Evolutionary conservation across 2,888 invertebrate species (phyloP), one percentile per base, ranked within the genome.

Genomic region (Zygothrica quintamaculata): DNA sequence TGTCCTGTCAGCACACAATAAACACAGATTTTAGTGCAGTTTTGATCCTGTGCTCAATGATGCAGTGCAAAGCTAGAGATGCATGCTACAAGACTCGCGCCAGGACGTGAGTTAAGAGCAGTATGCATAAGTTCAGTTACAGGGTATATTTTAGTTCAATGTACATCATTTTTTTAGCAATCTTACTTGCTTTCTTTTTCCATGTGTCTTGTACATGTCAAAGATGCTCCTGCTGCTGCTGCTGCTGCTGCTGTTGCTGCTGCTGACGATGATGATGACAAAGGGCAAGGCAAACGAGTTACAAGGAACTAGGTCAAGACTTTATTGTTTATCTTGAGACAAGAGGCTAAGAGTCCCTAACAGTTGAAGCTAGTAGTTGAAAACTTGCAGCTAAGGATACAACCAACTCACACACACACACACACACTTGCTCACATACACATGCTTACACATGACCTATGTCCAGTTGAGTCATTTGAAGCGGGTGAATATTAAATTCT

Each of bases 281-380:
- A 65, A 71, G 70, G 79, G 78, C 75, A 69, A 61, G 59, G 65
- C 60, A 66, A 76, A 65, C 44, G 72, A 60, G 77, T 73, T 47
- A 42, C 56, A 22, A 31, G 50, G 36, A 81, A 81, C 56, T 81
- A 34, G 87, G 81, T 81, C 81, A 81, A 84, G 81, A 86, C 73
- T 77, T 64, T 42, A 67, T 69, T 79, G 86, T 80, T 81, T 81
- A 72, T 86, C 80, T 81, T 84, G 57, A 46, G 25, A 52, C 55
- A 52, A 51, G 51, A 62, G 55, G 26, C 18, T n/a, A 11, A 34
- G 18, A 12, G 12, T 11, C 22, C 11, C 22, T 8, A 37, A 29
- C 39, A 52, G 18, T 43, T 25, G 34, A 34, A 16, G 2, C 8
- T 29, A 9, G 29, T 9, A 29, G 34, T 13, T 26, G 36, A 12